Percentiles rank a stretch among this genome's conserved stretches.
phyloP scores from a whole-genome alignment of 2,888 invertebrate species.

The Alloscopus bannaensis region DNA sequence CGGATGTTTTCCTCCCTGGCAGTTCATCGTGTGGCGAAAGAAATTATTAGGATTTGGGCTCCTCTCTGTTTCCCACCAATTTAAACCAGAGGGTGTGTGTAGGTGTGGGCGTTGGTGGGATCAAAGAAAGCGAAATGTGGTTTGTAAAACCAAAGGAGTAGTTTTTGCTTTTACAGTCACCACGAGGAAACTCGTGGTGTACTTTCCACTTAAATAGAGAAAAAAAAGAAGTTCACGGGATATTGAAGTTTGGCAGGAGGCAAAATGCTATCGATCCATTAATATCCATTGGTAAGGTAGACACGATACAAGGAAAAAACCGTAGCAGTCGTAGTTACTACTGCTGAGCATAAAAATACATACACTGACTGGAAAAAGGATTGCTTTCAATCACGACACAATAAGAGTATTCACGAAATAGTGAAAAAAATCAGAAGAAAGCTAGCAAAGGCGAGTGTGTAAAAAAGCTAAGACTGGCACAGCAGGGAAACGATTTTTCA shows the following conservation, averaged over 20 bases:
- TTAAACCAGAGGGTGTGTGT: neutral
- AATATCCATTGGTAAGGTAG: neutral
- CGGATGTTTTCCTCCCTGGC: neutral
- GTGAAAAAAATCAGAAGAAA: neutral
- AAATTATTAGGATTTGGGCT: too few relatives aligned
- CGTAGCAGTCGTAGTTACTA: neutral
- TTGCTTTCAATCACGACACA: constrained; percentile 24
- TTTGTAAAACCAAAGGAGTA: neutral
- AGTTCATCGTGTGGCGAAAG: neutral
- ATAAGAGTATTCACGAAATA: neutral
- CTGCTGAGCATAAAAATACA: neutral
- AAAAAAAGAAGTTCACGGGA: neutral
- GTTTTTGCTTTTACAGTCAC: neutral
- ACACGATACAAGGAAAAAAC: neutral
- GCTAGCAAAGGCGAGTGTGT: too few relatives aligned
- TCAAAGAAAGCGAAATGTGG: neutral
- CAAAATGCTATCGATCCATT: neutral
- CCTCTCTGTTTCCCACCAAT: too few relatives aligned
- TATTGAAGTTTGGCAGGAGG: neutral
- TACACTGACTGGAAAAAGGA: neutral
- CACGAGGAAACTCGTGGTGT: neutral
- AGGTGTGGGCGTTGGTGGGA: neutral
- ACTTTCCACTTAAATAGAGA: neutral
- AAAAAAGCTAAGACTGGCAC: too few relatives aligned
- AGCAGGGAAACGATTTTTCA: too few relatives aligned